These are phyloP conservation scores for Falco rusticolus DNA, from an alignment of 2,797 vertebrate species.

Conservation along the genomic window DNA sequence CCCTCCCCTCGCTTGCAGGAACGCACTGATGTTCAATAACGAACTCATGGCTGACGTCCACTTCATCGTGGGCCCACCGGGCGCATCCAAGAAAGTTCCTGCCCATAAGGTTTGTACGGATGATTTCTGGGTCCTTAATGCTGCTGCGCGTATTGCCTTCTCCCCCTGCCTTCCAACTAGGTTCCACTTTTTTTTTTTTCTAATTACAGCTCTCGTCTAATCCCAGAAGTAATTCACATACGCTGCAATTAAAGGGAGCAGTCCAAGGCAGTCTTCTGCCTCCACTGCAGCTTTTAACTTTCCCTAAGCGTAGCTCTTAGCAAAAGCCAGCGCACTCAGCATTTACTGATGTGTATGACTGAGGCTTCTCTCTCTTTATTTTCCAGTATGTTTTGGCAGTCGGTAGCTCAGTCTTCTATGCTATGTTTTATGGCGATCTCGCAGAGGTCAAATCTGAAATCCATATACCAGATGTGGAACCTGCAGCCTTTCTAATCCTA, in stretches of 20 bases:
- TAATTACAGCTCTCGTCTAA: not conserved
- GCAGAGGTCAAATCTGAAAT: slow-evolving; percentile 95
- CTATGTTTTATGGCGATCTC: slow-evolving; percentile 98
- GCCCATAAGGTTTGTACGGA: slow-evolving; percentile 91
- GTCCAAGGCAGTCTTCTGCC: not conserved
- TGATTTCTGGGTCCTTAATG: not conserved
- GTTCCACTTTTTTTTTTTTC: not conserved
- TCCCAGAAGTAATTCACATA: not conserved
- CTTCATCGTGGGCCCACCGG: slow-evolving; percentile 92
- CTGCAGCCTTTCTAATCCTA: slow-evolving; percentile 95
- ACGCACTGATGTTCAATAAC: slow-evolving; percentile 98
- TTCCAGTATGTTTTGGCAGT: slow-evolving; percentile 96
- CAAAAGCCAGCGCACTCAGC: not conserved
- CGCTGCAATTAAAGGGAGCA: not conserved
- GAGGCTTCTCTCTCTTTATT: slow-evolving; percentile 38
- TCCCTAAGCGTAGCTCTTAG: not conserved
- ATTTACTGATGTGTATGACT: not conserved
- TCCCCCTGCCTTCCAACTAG: not conserved
- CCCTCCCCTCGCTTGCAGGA: slow-evolving; percentile 80
- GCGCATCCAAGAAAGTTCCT: slow-evolving; percentile 88
- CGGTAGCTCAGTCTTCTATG: slow-evolving; percentile 98
- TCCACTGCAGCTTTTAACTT: slow-evolving; percentile 7
- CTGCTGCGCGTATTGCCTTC: not conserved
- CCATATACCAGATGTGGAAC: slow-evolving; percentile 98
- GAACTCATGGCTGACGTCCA: slow-evolving; percentile 99